Conservation (phyloP, 2,113 vertebrate species). For the Anarrhichthys ocellatus region DNA sequence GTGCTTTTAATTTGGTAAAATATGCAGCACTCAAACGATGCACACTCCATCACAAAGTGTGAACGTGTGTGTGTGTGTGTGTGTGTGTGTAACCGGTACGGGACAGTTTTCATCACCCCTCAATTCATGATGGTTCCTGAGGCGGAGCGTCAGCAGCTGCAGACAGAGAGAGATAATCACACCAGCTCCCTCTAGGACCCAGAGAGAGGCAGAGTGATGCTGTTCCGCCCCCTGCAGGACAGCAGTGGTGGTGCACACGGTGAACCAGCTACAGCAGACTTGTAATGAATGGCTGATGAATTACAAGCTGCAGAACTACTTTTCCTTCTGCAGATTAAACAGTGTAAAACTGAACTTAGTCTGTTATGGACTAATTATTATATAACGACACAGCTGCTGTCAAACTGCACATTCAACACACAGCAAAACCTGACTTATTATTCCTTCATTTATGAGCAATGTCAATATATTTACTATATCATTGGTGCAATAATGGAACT, state of each 20-base stretch:
- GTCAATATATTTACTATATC: background rate
- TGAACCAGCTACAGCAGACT: background rate
- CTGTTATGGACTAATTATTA: background rate
- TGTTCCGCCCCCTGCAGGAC: constrained; percentile 58
- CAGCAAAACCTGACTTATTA: no score
- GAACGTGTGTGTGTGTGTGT: constrained; percentile 28
- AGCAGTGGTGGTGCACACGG: background rate
- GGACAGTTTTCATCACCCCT: constrained; percentile 72
- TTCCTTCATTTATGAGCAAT: background rate
- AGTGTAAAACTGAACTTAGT: constrained; percentile 15
- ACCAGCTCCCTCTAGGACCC: background rate
- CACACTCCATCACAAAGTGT: constrained; percentile 28
- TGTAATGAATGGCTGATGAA: background rate
- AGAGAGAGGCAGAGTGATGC: background rate
- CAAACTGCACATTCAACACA: no score
- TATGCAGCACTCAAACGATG: constrained; percentile 25
- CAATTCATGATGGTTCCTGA: constrained; percentile 66
- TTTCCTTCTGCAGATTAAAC: background rate
- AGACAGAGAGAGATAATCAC: constrained; percentile 28
- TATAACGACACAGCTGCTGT: no score
- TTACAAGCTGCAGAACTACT: background rate
- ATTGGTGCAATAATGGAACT: background rate
- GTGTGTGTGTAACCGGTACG: background rate
- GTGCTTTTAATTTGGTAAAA: constrained; percentile 48
- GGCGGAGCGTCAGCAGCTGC: constrained; percentile 34